A percentile compares a stretch with the other conserved stretches of the same genome.
These are phyloP conservation scores for Vulpes lagopus DNA, from an alignment of 2,113 vertebrate species.

Conservation along the genomic window DNA sequence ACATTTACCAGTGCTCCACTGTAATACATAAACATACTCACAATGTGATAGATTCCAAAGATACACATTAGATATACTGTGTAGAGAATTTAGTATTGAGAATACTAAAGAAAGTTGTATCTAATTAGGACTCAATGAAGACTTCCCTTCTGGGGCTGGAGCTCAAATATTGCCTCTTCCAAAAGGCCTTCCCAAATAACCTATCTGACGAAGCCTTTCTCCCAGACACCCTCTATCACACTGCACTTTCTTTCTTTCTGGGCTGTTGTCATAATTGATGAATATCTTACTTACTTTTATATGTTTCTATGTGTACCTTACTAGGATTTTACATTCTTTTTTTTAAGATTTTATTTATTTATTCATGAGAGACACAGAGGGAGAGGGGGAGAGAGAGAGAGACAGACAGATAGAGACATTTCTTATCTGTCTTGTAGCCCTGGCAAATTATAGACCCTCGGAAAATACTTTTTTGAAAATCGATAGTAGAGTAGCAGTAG, in stretches of 20 bases:
- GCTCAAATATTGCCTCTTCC: not conserved
- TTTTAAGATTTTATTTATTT: no score
- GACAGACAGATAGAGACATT: no score
- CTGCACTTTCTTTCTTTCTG: not conserved
- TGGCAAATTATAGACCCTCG: not conserved
- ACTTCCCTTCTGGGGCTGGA: not conserved
- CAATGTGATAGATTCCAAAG: not conserved
- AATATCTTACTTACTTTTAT: not conserved
- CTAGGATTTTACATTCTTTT: not conserved
- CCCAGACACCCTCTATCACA: not conserved
- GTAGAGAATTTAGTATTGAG: no score
- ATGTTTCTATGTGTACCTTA: not conserved
- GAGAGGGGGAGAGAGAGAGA: no score
- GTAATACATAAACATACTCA: not conserved
- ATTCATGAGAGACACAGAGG: no score
- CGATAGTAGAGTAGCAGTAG: not conserved
- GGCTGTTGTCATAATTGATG: not conserved
- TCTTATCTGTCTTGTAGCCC: not conserved
- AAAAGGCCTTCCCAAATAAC: not conserved
- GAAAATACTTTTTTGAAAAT: not conserved
- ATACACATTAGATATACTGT: not conserved
- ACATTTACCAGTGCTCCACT: not conserved
- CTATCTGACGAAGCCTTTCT: not conserved
- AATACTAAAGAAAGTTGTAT: not conserved
- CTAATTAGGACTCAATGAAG: not conserved